Evolutionary conservation across 1,140 invertebrate genomes (phyloP).

Genomic region (Tenebrio molitor): DNA sequence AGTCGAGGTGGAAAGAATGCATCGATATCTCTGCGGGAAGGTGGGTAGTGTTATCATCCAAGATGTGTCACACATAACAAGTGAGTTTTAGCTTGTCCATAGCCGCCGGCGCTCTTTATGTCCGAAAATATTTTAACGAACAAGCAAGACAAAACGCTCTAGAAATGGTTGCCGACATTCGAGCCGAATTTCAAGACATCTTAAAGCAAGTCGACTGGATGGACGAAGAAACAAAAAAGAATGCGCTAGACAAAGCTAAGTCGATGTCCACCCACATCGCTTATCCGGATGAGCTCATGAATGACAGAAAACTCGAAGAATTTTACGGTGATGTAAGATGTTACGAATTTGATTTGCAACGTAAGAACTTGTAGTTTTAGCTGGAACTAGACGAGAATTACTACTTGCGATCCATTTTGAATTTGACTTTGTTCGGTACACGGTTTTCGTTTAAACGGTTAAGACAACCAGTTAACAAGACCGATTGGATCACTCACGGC

Average conservation of each 20-base stretch:
- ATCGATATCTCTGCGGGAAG: conserved; percentile 68
- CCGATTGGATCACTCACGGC: conserved; percentile 78
- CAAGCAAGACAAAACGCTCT: conserved; percentile 70
- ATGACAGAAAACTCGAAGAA: conserved; percentile 71
- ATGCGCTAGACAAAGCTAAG: conserved; percentile 71
- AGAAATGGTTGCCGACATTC: conserved; percentile 78
- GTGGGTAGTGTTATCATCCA: conserved; percentile 45
- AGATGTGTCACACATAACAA: neutral
- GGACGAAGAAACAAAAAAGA: conserved; percentile 74
- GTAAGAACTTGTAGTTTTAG: conserved; percentile 61
- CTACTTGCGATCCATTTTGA: conserved; percentile 73
- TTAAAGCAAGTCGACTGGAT: conserved; percentile 79
- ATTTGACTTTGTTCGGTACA: conserved; percentile 73
- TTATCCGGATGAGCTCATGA: conserved; percentile 73
- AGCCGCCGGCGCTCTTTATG: conserved; percentile 73
- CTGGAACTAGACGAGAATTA: conserved; percentile 70
- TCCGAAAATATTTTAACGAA: conserved; percentile 71
- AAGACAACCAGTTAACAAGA: conserved; percentile 75
- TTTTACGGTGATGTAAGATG: conserved; percentile 63
- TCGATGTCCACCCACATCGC: conserved; percentile 72
- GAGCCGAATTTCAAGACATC: conserved; percentile 71
- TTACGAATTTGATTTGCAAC: neutral
- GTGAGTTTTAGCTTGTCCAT: conserved; percentile 66
- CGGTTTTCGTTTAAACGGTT: conserved; percentile 74
- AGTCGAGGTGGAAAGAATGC: conserved; percentile 73